phyloP scores from a whole-genome alignment of 2,113 vertebrate species.

The Erythrocercus mccallii region DNA sequence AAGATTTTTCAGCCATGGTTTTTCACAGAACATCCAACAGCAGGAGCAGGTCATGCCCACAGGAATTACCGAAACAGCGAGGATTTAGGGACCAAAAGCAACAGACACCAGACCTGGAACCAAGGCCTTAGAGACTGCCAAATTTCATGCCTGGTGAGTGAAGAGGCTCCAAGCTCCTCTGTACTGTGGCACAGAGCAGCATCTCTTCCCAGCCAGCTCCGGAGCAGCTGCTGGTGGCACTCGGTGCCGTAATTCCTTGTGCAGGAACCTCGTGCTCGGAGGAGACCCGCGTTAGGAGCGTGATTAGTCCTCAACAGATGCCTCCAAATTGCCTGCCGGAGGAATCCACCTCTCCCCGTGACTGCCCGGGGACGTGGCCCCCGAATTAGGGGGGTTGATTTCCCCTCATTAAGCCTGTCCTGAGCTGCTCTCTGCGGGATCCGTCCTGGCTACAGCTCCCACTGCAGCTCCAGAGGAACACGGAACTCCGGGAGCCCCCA shows the following conservation, averaged over 20 bases:
- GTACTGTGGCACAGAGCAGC: background rate
- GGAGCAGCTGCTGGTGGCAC: background rate
- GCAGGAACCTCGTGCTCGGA: background rate
- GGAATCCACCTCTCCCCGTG: background rate
- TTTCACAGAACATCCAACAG: background rate
- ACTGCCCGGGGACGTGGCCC: background rate
- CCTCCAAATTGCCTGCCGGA: background rate
- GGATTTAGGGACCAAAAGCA: background rate
- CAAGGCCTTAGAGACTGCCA: background rate
- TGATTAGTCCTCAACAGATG: background rate
- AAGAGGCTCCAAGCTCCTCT: background rate
- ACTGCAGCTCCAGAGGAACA: background rate
- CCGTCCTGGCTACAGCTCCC: background rate
- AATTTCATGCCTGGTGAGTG: fast-evolving
- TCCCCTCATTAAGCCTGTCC: constrained; percentile 1
- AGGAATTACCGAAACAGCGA: background rate
- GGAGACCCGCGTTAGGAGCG: fast-evolving
- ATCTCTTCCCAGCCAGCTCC: background rate
- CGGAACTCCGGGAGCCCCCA: fast-evolving
- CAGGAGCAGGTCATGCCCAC: background rate
- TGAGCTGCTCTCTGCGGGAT: background rate
- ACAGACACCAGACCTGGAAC: background rate
- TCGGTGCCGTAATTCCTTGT: background rate
- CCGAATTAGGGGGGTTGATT: background rate
- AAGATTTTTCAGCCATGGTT: background rate